phyloP scores from a whole-genome alignment of 2,888 invertebrate species.

The Brachylomia viminalis region DNA sequence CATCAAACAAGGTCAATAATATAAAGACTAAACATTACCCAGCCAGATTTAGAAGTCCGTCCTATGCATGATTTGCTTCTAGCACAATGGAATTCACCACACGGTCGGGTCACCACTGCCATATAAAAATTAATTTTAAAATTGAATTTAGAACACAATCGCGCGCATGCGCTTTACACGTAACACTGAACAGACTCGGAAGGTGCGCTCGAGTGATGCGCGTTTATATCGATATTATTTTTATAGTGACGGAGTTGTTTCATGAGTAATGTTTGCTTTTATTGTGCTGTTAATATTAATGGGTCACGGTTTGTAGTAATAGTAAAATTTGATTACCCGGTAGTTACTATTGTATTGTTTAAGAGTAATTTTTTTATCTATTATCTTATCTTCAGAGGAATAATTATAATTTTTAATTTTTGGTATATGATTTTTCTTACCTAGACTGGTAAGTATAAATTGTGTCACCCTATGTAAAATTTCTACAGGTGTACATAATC shows the following conservation, averaged over 20 bases:
- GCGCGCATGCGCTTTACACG: conserved; percentile 86
- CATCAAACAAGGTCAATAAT: conserved; percentile 62
- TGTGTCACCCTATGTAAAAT: no score
- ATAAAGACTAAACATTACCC: conserved; percentile 76
- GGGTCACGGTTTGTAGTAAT: conserved; percentile 39
- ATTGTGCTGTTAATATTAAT: conserved; percentile 44
- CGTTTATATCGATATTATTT: conserved; percentile 64
- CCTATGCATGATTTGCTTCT: conserved; percentile 79
- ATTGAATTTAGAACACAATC: conserved; percentile 78
- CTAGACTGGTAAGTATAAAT: no score
- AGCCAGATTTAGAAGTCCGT: conserved; percentile 81
- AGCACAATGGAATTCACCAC: conserved; percentile 85
- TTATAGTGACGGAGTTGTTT: conserved; percentile 63
- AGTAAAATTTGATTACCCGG: conserved; percentile 12
- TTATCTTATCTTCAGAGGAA: neutral
- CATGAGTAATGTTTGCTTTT: conserved; percentile 45
- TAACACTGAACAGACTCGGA: conserved; percentile 83
- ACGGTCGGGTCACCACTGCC: conserved; percentile 87
- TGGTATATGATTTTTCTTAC: no score
- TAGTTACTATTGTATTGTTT: neutral
- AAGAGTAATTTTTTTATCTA: neutral
- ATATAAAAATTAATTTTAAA: conserved; percentile 83
- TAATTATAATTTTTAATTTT: neutral
- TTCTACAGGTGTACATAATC: neutral
- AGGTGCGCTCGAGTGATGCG: conserved; percentile 79